These are phyloP conservation scores for Gibbula magus DNA, from an alignment of 2,888 invertebrate species.

Conservation along the genomic window DNA sequence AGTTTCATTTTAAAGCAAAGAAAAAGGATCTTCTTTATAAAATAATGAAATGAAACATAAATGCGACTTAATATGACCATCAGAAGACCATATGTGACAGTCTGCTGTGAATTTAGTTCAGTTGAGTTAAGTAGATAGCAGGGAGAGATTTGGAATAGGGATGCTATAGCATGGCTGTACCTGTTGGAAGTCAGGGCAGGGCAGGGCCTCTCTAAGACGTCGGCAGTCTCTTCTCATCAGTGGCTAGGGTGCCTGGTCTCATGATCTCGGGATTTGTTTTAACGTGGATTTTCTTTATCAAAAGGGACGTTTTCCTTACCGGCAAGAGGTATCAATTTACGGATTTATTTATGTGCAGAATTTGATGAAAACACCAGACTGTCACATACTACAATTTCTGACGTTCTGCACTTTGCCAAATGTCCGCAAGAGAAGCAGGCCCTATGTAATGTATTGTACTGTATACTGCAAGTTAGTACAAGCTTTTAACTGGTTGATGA, in stretches of 20 bases:
- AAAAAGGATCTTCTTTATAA: not conserved
- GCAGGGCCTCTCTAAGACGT: not conserved
- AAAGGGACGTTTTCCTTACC: not conserved
- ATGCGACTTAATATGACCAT: not conserved
- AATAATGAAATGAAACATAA: not conserved
- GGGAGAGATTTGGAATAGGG: not conserved
- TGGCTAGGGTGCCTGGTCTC: constrained; percentile 3
- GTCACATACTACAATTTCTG: constrained; percentile 1
- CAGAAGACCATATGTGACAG: constrained; percentile 19
- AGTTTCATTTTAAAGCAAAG: not conserved
- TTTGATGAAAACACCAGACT: constrained; percentile 9
- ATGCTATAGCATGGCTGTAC: not conserved
- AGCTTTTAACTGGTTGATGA: not conserved
- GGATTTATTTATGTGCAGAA: constrained; percentile 17
- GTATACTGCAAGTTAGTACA: constrained; percentile 1
- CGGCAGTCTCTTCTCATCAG: not conserved
- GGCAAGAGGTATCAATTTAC: not conserved
- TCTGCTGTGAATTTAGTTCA: not conserved
- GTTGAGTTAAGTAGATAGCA: not conserved
- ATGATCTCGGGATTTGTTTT: not conserved
- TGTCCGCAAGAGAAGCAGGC: not conserved
- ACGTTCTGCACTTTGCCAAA: constrained; percentile 8
- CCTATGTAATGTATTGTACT: too few species aligned
- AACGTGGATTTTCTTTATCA: not conserved
- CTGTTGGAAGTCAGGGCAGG: not conserved